phyloP scores from a whole-genome alignment of 2,888 invertebrate species.

The Toxonevra muliebris region DNA sequence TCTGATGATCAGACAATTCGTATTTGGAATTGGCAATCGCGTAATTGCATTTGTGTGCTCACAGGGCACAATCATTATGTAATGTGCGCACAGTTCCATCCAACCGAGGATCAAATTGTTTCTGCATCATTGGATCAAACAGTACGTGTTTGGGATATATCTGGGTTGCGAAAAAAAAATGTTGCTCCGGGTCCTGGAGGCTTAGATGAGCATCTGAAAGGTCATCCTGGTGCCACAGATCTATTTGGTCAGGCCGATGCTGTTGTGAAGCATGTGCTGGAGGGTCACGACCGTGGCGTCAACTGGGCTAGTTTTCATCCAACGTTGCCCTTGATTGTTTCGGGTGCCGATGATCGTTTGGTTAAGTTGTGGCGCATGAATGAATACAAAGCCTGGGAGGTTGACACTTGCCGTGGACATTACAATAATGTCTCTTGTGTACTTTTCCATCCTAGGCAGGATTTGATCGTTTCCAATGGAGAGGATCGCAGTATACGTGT shows the following conservation, averaged over 20 bases:
- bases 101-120: slow-evolving; percentile 94
- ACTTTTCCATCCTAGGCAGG: slow-evolving; percentile 96
- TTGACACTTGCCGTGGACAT: slow-evolving; percentile 99
- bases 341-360: slow-evolving; percentile 98
- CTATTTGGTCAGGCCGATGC: slow-evolving; percentile 95
- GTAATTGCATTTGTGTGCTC: slow-evolving; percentile 92
- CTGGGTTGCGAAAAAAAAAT: slow-evolving; percentile 93
- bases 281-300: slow-evolving; percentile 96
- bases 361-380: slow-evolving; percentile 99
- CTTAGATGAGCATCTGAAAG: slow-evolving; percentile 85
- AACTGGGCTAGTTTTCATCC: slow-evolving; percentile 99
- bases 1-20: slow-evolving; percentile 99
- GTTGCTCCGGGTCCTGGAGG: slow-evolving; percentile 96
- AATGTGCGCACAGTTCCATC: slow-evolving; percentile 99
- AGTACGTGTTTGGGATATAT: slow-evolving; percentile 98
- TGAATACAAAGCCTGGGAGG: slow-evolving; percentile 98
- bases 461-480: slow-evolving; percentile 94
- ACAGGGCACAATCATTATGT: slow-evolving; percentile 99
- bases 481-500: slow-evolving; percentile 98
- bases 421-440: slow-evolving; percentile 99
- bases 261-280: slow-evolving; percentile 88
- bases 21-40: slow-evolving; percentile 99
- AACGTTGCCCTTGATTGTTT: slow-evolving; percentile 91
- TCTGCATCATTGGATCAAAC: slow-evolving; percentile 98
- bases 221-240: slow-evolving; percentile 87